Conservation (phyloP, 2,888 invertebrate genomes). For the Lobophora halterata region DNA sequence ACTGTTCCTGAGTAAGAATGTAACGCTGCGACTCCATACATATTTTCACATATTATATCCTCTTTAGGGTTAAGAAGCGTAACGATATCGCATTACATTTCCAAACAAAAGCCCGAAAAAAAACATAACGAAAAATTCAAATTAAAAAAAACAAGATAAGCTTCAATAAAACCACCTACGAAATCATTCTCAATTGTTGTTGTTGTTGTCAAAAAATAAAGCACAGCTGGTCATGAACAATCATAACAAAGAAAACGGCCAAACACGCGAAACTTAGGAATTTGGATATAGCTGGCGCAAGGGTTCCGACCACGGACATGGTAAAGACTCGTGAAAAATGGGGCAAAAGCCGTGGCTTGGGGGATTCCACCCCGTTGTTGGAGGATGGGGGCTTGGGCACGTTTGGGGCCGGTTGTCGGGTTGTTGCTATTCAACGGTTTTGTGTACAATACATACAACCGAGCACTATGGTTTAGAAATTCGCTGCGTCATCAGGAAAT, state of each 20-base stretch:
- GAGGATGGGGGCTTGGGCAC: constrained; percentile 24
- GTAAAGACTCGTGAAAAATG: constrained; percentile 65
- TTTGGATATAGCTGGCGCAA: constrained; percentile 32
- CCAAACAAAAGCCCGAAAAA: constrained; percentile 24
- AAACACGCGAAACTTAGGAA: constrained; percentile 56
- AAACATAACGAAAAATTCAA: constrained; percentile 19
- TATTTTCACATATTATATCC: no score
- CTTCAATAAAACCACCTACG: no score
- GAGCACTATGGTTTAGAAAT: constrained; percentile 60
- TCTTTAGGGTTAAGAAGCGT: constrained; percentile 26
- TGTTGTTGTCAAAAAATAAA: constrained; percentile 30
- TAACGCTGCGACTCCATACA: no score
- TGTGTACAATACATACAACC: constrained; percentile 66
- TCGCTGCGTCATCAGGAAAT: constrained; percentile 67
- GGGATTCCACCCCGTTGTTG: constrained; percentile 25
- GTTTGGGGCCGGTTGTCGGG: constrained; percentile 35
- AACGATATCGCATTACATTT: constrained; percentile 34
- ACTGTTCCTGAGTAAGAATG: no score
- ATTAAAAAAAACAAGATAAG: constrained; percentile 15
- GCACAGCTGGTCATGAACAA: constrained; percentile 62
- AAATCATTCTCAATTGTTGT: no score
- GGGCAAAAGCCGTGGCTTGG: constrained; percentile 43
- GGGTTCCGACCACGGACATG: constrained; percentile 48
- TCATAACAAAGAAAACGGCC: constrained; percentile 57
- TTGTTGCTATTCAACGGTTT: constrained; percentile 59